These are phyloP conservation scores for Zaprionus lineosus DNA, from an alignment of 2,888 invertebrate genomes.

Conservation along the genomic window DNA sequence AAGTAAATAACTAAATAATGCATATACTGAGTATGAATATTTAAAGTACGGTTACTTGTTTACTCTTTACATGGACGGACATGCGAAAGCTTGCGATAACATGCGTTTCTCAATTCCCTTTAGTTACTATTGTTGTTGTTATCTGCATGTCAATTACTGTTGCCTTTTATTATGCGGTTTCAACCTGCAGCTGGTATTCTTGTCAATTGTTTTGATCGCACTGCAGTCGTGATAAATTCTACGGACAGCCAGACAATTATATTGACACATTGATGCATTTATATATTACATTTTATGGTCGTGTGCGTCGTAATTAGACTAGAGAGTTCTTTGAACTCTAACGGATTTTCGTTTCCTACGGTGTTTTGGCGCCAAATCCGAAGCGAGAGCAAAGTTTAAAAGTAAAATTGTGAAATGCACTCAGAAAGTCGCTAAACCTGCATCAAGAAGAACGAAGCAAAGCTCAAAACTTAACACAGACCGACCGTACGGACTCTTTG, in stretches of 20 bases:
- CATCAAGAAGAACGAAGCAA: slow-evolving; percentile 35
- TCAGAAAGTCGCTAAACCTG: slow-evolving; percentile 16
- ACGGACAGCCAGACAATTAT: slow-evolving; percentile 14
- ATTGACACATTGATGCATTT: neutral
- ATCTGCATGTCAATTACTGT: slow-evolving; percentile 17
- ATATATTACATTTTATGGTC: slow-evolving; percentile 49
- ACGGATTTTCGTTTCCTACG: slow-evolving; percentile 54
- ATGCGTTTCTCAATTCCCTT: neutral
- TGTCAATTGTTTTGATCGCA: slow-evolving; percentile 55
- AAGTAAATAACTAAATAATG: no score
- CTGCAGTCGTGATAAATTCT: slow-evolving; percentile 71
- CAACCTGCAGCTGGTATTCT: slow-evolving; percentile 54
- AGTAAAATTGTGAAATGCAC: slow-evolving; percentile 55
- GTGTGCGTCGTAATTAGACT: slow-evolving; percentile 64
- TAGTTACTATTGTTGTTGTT: slow-evolving; percentile 1
- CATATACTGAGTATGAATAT: no score
- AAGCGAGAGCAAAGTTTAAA: slow-evolving; percentile 50
- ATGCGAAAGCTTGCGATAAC: slow-evolving; percentile 24
- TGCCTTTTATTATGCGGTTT: slow-evolving; percentile 49
- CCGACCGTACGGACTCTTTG: slow-evolving; percentile 19
- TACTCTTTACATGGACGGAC: no score
- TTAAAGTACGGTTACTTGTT: slow-evolving; percentile 52
- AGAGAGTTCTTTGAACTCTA: slow-evolving; percentile 74
- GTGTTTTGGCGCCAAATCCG: slow-evolving; percentile 68
- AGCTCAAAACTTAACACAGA: slow-evolving; percentile 51